A percentile compares a stretch with the other conserved stretches of the same genome.
Evolutionary conservation across 2,113 vertebrate genomes (phyloP).

Genomic region (Chloropsis hardwickii): DNA sequence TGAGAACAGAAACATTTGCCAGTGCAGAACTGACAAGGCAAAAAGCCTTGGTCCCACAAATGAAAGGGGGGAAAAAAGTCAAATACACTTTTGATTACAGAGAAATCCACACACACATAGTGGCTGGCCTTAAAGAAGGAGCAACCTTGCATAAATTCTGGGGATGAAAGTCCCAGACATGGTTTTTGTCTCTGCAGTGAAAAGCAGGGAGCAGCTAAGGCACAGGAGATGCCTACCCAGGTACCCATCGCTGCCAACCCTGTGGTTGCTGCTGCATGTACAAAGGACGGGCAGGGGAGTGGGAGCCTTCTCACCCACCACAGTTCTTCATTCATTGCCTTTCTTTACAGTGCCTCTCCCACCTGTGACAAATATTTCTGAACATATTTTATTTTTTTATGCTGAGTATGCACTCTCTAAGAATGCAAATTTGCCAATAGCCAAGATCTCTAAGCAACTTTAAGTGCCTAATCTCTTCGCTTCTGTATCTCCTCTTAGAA

Average conservation of each 20-base stretch:
- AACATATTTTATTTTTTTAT: not conserved
- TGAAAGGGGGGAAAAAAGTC: not conserved
- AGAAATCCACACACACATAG: not conserved
- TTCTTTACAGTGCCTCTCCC: not conserved
- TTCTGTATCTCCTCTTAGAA: not conserved
- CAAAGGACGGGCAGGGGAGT: not conserved
- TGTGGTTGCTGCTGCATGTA: fast-evolving
- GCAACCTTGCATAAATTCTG: not conserved
- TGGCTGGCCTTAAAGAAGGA: not conserved
- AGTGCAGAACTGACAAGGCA: not conserved
- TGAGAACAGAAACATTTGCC: conserved; percentile 34
- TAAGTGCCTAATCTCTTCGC: not conserved
- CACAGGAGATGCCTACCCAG: not conserved
- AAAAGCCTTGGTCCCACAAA: not conserved
- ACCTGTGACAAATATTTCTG: not conserved
- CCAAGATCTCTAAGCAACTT: not conserved
- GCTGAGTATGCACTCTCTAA: not conserved
- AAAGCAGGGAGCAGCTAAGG: not conserved
- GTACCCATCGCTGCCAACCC: fast-evolving
- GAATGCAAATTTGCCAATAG: not conserved
- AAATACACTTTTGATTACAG: not conserved
- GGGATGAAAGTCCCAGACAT: not conserved
- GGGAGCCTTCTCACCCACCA: fast-evolving
- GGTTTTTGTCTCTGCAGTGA: not conserved
- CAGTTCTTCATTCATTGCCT: not conserved